Percentiles rank a stretch among this genome's conserved stretches.
Evolutionary conservation across 2,113 vertebrate genomes (phyloP).

Genomic region (Chitala chitala): DNA sequence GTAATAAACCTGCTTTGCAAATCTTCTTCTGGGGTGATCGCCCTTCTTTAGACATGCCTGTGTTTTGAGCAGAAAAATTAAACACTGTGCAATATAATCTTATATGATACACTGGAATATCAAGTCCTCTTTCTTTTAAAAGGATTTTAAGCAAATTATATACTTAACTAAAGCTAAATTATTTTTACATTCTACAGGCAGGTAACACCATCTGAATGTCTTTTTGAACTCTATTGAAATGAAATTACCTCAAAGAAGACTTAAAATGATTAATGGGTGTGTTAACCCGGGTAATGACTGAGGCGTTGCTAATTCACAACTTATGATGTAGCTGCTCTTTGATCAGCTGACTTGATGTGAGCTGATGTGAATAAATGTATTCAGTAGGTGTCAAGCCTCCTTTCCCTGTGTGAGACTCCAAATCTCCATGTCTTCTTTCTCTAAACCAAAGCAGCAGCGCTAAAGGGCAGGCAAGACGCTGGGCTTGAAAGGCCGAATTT

Average conservation of each 20-base stretch:
- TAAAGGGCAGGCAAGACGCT: too few species aligned
- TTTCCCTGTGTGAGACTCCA: too few species aligned
- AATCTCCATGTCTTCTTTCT: too few species aligned
- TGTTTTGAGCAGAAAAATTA: neutral
- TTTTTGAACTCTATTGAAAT: neutral
- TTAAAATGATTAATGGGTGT: neutral
- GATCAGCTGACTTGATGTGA: neutral
- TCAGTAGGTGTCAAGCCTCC: too few species aligned
- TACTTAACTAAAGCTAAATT: slow-evolving; percentile 14
- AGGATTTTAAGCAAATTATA: slow-evolving; percentile 7
- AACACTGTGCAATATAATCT: neutral
- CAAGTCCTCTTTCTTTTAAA: slow-evolving; percentile 10
- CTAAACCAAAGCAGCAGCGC: too few species aligned
- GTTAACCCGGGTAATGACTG: neutral
- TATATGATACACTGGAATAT: neutral
- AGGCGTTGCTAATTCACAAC: neutral
- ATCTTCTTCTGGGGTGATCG: too few species aligned
- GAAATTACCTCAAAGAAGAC: neutral
- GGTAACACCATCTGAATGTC: neutral
- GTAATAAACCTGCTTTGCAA: too few species aligned
- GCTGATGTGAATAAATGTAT: neutral
- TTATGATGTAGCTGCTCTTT: neutral
- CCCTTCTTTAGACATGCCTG: too few species aligned
- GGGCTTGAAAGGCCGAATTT: too few species aligned
- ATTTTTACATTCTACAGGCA: slow-evolving; percentile 3